Evolutionary conservation across 2,888 invertebrate genomes (phyloP).

Genomic region (Drosophila meridiana): DNA sequence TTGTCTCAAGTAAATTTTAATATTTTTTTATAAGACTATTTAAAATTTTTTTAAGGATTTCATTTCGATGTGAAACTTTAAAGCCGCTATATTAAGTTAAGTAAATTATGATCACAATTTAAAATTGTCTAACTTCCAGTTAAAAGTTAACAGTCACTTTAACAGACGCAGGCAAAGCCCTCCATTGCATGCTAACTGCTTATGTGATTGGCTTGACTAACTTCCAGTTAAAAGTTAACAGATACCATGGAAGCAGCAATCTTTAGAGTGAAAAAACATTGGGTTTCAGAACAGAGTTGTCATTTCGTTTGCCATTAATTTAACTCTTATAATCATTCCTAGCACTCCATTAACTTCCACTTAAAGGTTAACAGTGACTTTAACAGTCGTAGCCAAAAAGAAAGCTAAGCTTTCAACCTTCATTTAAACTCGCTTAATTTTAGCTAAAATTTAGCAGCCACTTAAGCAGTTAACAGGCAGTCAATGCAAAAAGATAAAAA

Average conservation of each 20-base stretch:
- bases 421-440: not conserved
- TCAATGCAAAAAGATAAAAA: not conserved
- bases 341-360: not conserved
- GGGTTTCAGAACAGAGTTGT: not conserved
- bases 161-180: not conserved
- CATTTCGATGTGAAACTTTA: too few species aligned
- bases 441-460: not conserved
- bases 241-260: not conserved
- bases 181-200: not conserved
- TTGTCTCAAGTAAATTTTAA: not conserved
- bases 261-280: not conserved
- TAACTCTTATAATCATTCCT: not conserved
- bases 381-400: not conserved
- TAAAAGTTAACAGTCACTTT: not conserved
- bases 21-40: too few species aligned
- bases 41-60: too few species aligned
- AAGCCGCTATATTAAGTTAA: too few species aligned
- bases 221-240: slow-evolving; percentile 1
- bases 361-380: not conserved
- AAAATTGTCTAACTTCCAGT: not conserved
- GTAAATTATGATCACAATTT: not conserved
- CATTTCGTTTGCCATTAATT: not conserved
- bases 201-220: not conserved
- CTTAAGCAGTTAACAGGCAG: not conserved
- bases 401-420: too few species aligned